Base-by-base conservation (phyloP, 1,140 invertebrate species). In the Euschistus heros region DNA sequence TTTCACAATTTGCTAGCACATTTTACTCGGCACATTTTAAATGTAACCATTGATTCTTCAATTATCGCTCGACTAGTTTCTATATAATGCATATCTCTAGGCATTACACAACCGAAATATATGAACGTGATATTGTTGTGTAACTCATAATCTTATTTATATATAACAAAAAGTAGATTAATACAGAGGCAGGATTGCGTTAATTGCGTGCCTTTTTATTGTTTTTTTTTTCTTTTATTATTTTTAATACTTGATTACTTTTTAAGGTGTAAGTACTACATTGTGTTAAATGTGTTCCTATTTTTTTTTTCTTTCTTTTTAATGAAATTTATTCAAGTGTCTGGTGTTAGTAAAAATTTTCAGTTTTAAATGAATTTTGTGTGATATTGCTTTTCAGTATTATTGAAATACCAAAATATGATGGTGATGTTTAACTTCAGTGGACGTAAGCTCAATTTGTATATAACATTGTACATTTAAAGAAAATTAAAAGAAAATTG, bases 361-460 rank as follows among this genome's bases (percentile, higher is more conserved):
- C 47, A 55, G 54, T 37, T 54, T 47, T 42, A 55, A 65, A 20
- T 57, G 54, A 57, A 26, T 65, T 65, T 66, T 61, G 65, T 66
- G 65, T 66, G 65, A 66, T 66, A 66, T 66, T 66, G 65, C 57
- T 66, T 66, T 66, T 61, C 65, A 66, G 65, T 66, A 66, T 66
- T 66, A 66, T 66, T 61, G 22, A 62, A 60, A 52, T 66, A 66
- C 65, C 65, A 66, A 66, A 66, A 66, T 20, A 60, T 18, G 24
- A 66, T 47, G 63, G 63, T 64, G 63, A 64, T 64, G 63, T 64
- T 64, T 55, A 64, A 64, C 30, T 50, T 61, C 42, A 18, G 59
- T 47, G 65, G 65, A 66, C 65, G 65, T 66, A 54, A 66, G 65
- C 65, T 66, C 65, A 66, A 66, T 66, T 66, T 66, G 65, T 66